Evolutionary conservation across 2,797 vertebrate genomes (phyloP).

Genomic region (Pteronotus mesoamericanus): DNA sequence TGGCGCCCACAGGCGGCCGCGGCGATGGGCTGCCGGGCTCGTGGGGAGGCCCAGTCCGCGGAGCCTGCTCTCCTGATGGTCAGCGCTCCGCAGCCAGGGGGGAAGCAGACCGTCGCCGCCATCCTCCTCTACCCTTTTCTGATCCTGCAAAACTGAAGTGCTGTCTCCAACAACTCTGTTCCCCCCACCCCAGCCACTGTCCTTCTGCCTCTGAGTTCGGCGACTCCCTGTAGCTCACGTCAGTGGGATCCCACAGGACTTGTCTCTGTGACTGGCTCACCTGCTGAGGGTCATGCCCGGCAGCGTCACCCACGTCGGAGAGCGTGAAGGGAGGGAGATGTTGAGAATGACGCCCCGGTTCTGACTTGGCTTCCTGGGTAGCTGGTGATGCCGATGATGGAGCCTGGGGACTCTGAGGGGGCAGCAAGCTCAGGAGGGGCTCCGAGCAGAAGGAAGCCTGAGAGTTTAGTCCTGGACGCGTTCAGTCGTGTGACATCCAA

Average conservation of each 20-base stretch:
- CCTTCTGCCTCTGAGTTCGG: background rate
- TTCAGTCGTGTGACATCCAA: background rate
- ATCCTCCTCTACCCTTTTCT: background rate
- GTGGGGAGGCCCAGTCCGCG: fast-evolving
- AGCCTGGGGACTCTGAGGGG: background rate
- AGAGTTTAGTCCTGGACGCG: background rate
- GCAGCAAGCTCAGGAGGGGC: background rate
- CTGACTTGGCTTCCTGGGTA: background rate
- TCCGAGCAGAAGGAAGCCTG: background rate
- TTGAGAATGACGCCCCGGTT: fast-evolving
- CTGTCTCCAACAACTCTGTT: background rate
- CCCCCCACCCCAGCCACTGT: background rate
- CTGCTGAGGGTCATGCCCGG: background rate
- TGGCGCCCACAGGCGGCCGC: background rate
- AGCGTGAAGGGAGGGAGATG: fast-evolving
- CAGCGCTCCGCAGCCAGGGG: background rate
- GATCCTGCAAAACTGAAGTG: background rate
- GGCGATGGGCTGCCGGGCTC: background rate
- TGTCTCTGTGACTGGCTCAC: background rate
- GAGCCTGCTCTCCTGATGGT: fast-evolving
- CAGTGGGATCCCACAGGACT: no score
- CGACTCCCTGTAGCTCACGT: fast-evolving
- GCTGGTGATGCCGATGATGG: background rate
- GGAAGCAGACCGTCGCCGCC: background rate
- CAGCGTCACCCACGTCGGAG: no score